Evolutionary conservation across 2,888 invertebrate genomes (phyloP), one percentile per base, ranked within the genome.

Genomic region (Homarus gammarus): DNA sequence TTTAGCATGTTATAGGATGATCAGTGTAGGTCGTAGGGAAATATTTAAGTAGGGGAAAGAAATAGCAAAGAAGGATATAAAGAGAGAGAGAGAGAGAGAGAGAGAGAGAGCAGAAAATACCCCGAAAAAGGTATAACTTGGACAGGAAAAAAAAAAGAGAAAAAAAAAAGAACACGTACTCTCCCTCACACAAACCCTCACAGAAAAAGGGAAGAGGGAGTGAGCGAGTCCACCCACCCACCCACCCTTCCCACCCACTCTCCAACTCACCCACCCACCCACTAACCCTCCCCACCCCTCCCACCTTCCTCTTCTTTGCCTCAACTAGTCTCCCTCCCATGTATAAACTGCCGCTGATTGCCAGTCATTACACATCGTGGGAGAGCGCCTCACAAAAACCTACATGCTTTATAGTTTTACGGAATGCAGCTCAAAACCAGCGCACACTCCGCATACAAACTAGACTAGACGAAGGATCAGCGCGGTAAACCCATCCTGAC

Each of bases 81-180:
- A 44, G 10, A 5, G 5, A 77, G 78, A 36, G 51, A 51, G 78
- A 49, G 77, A 49, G 44, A 44, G 49, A 44, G 10, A 5, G 5
- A 77, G 78, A 36, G 51, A 51, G 78, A 49, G 77, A 49, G 44
- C n/a, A n/a, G n/a, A n/a, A n/a, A n/a, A n/a, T n/a, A n/a, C n/a
- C n/a, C n/a, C n/a, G n/a, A n/a, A n/a, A n/a, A n/a, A 44, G 77
- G 44, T 18, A 77, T 31, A 77, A 27, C 31, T 40, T 31, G 77
- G 44, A 44, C 49, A 77, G 77, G 31, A 31, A 44, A 49, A 77
- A 49, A 75, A 77, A 40, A 73, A 40, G 44, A 40, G 31, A 31
- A 44, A 49, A 77, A 49, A 75, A 77, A 40, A 73, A 40, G 44
- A 40, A 73, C 40, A 73, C 40, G 44, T 31, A 77, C 49, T 49